Conservation (phyloP, 2,888 invertebrate species). For the Drosophila tripunctata region DNA sequence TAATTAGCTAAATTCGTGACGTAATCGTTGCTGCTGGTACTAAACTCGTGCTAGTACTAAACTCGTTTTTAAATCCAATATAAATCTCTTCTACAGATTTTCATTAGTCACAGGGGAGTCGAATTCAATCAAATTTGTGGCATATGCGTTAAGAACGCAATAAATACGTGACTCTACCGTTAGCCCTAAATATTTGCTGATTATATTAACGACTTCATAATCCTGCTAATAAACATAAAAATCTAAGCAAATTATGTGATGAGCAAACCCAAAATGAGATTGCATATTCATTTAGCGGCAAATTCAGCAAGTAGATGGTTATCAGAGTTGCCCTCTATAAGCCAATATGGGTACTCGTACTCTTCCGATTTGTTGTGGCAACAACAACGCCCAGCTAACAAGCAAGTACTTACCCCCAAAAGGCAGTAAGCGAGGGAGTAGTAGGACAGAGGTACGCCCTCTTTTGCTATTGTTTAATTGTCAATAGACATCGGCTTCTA, state of each 20-base stretch:
- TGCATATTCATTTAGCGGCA: conserved; percentile 64
- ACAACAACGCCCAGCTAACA: conserved; percentile 57
- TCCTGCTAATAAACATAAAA: conserved; percentile 81
- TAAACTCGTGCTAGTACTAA: neutral
- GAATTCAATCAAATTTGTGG: conserved; percentile 47
- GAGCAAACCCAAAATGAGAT: conserved; percentile 10
- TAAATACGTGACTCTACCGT: conserved; percentile 11
- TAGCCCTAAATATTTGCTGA: conserved; percentile 61
- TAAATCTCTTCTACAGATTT: neutral
- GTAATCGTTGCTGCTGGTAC: conserved; percentile 12
- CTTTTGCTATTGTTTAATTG: conserved; percentile 79
- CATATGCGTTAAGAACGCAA: conserved; percentile 59
- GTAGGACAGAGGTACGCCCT: conserved; percentile 31
- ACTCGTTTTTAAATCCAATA: neutral
- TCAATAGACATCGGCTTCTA: conserved; percentile 83
- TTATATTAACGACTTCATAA: conserved; percentile 79
- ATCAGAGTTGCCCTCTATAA: conserved; percentile 38
- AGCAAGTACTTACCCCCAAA: conserved; percentile 46
- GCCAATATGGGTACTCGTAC: conserved; percentile 10
- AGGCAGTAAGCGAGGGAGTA: neutral
- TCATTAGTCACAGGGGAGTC: conserved; percentile 3
- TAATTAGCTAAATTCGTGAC: conserved; percentile 53
- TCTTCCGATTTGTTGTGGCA: conserved; percentile 45
- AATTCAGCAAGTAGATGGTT: conserved; percentile 50
- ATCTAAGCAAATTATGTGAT: conserved; percentile 64